Percentiles rank a stretch among this genome's conserved stretches.
These are phyloP conservation scores for Colinus virginianus DNA, from an alignment of 2,113 vertebrate genomes.

Conservation along the genomic window DNA sequence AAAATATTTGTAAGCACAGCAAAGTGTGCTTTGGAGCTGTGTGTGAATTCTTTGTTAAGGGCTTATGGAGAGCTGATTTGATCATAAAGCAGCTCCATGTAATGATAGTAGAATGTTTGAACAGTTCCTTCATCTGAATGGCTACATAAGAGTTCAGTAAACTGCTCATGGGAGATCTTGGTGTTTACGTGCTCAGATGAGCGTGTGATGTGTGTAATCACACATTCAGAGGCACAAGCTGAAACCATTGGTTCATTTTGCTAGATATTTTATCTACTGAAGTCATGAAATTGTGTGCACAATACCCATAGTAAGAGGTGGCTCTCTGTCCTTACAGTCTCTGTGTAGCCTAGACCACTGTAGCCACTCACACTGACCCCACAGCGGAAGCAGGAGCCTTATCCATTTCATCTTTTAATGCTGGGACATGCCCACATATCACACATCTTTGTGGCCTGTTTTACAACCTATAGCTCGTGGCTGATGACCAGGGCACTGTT, in stretches of 20 bases:
- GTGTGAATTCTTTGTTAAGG: not conserved
- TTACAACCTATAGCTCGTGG: not conserved
- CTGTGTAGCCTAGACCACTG: not conserved
- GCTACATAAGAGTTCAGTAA: not conserved
- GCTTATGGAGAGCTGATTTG: not conserved
- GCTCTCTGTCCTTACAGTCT: not conserved
- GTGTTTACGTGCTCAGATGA: not conserved
- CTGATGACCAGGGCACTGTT: not conserved
- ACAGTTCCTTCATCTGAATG: not conserved
- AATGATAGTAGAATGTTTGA: not conserved
- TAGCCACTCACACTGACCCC: not conserved
- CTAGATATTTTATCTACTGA: not conserved
- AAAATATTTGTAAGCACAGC: not conserved
- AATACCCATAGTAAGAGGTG: fast-evolving
- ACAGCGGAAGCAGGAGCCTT: not conserved
- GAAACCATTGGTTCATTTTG: not conserved
- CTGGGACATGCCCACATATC: not conserved
- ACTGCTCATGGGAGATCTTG: not conserved
- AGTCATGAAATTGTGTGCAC: not conserved
- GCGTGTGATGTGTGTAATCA: fast-evolving
- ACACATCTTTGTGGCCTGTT: fast-evolving
- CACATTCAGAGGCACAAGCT: not conserved
- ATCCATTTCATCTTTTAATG: not conserved
- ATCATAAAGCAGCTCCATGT: not conserved
- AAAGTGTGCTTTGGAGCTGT: not conserved